phyloP scores from a whole-genome alignment of 2,113 vertebrate genomes.

The Plestiodon gilberti region DNA sequence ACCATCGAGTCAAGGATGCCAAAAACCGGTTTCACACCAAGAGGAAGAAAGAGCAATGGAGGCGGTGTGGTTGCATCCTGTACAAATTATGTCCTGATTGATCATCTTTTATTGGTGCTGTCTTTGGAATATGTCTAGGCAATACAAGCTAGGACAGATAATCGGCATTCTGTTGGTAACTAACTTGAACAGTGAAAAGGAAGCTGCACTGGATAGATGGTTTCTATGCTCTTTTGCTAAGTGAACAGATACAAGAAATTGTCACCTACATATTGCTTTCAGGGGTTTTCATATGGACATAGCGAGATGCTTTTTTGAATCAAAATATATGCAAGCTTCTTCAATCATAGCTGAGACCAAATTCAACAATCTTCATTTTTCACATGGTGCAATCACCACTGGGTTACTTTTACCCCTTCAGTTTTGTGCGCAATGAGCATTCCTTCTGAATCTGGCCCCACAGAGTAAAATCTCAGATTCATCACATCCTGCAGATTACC shows the following conservation, averaged over 20 bases:
- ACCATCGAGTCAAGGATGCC: constrained; percentile 30
- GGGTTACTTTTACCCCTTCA: background rate
- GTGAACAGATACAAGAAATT: constrained; percentile 25
- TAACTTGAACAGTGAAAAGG: background rate
- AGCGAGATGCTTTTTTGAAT: background rate
- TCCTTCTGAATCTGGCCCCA: background rate
- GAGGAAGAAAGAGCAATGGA: constrained; percentile 13
- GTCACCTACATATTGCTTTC: background rate
- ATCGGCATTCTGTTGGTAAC: background rate
- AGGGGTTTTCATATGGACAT: background rate
- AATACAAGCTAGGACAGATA: background rate
- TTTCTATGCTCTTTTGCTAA: background rate
- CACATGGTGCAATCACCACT: background rate
- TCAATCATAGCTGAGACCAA: background rate
- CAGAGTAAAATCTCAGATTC: background rate
- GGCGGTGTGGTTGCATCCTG: constrained; percentile 23
- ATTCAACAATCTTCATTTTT: background rate
- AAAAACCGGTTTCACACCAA: constrained; percentile 43
- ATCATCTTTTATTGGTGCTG: background rate
- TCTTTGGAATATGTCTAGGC: constrained; percentile 32
- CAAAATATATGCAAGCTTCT: background rate
- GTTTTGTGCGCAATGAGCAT: background rate
- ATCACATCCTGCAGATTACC: background rate
- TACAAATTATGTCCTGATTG: constrained; percentile 26
- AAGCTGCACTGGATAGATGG: background rate